phyloP scores from a whole-genome alignment of 2,113 vertebrate species.

The Ptilorrhoa leucosticta region DNA sequence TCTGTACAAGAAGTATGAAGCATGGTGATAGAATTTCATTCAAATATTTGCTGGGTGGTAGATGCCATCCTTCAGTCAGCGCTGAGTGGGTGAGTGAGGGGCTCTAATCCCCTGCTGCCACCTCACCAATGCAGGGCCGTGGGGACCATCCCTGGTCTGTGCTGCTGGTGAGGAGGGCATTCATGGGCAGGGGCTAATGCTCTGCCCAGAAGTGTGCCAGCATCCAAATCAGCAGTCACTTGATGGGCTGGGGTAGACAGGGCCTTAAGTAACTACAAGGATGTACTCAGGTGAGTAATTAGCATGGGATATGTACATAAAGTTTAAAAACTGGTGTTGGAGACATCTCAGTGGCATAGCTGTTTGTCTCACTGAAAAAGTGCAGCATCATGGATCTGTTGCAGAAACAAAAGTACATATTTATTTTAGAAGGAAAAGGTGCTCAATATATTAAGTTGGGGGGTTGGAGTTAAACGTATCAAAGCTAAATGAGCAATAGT shows the following conservation, averaged over 20 bases:
- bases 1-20: neutral
- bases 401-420: neutral
- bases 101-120: neutral
- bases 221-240: neutral
- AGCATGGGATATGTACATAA: too few relatives aligned
- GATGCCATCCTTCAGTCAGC: neutral
- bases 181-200: neutral
- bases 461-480: neutral
- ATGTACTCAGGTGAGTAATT: neutral
- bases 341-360: neutral
- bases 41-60: neutral
- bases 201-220: neutral
- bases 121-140: fast-evolving
- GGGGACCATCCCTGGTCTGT: neutral
- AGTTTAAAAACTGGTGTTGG: neutral
- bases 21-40: neutral
- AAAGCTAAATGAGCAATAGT: neutral
- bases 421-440: neutral
- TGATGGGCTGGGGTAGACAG: neutral
- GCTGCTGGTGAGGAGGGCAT: neutral
- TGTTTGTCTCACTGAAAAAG: neutral
- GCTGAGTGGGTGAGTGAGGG: neutral
- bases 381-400: neutral
- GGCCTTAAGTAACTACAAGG: neutral
- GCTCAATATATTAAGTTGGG: neutral